Conservation (phyloP, 1,140 invertebrate species). For the Hypothenemus hampei region DNA sequence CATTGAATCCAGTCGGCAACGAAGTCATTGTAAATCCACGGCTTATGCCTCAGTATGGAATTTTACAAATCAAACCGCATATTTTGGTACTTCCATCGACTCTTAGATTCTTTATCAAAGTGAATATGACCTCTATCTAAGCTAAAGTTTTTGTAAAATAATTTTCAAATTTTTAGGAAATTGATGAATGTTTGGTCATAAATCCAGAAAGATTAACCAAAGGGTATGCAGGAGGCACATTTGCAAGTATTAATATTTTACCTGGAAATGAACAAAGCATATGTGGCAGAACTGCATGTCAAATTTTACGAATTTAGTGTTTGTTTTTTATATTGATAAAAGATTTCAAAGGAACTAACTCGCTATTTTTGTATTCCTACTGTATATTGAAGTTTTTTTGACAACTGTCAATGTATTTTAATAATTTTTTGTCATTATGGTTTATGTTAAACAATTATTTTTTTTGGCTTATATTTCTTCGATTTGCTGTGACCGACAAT, state of each 20-base stretch:
- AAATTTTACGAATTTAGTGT: conserved; percentile 34
- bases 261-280: conserved; percentile 19
- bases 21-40: conserved; percentile 64
- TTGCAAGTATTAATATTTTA: conserved; percentile 47
- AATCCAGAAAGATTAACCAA: conserved; percentile 81
- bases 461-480: too few species aligned
- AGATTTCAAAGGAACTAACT: too few species aligned
- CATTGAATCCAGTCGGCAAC: conserved; percentile 67
- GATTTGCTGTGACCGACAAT: too few species aligned
- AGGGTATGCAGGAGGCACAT: conserved; percentile 57
- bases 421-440: too few species aligned
- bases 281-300: conserved; percentile 26
- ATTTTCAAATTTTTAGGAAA: conserved; percentile 50
- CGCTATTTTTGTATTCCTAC: too few species aligned
- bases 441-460: too few species aligned
- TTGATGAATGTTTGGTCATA: conserved; percentile 70
- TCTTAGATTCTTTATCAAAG: conserved; percentile 77
- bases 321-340: not conserved
- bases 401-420: too few species aligned
- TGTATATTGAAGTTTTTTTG: too few species aligned
- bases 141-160: conserved; percentile 8
- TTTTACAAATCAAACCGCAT: conserved; percentile 68
- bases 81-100: conserved; percentile 80
- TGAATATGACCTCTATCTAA: conserved; percentile 37
- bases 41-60: conserved; percentile 62